These are phyloP conservation scores for Gymnothorax javanicus DNA, from an alignment of 2,797 vertebrate genomes.

Conservation along the genomic window DNA sequence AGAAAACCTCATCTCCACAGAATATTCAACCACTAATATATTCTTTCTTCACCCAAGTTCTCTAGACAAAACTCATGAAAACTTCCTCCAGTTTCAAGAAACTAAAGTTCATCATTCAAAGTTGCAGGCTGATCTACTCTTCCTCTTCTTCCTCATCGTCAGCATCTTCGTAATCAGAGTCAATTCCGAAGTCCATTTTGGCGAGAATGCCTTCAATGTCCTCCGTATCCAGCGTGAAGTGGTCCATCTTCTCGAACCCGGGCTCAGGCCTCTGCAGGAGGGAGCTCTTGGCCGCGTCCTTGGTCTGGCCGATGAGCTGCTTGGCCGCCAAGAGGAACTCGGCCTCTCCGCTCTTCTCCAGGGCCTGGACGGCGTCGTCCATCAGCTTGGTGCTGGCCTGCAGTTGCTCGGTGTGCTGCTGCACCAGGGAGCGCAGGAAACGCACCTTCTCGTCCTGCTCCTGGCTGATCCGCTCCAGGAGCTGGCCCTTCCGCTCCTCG, in stretches of 20 bases:
- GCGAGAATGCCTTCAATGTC: constrained; percentile 66
- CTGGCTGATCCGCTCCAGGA: constrained; percentile 72
- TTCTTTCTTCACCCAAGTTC: not conserved
- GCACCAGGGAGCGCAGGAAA: constrained; percentile 68
- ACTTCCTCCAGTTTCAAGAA: constrained; percentile 31
- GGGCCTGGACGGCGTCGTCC: constrained; percentile 76
- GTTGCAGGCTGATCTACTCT: constrained; percentile 29
- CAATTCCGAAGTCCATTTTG: constrained; percentile 74
- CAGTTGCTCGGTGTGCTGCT: constrained; percentile 76
- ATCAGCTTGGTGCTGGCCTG: constrained; percentile 75
- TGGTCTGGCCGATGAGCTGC: constrained; percentile 58
- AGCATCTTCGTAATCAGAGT: constrained; percentile 33
- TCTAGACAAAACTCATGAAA: not conserved
- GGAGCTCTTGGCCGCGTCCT: constrained; percentile 70
- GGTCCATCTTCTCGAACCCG: constrained; percentile 85
- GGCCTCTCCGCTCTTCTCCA: constrained; percentile 73
- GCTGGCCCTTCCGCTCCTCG: constrained; percentile 77
- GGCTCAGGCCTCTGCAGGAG: constrained; percentile 76
- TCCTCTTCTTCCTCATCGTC: constrained; percentile 44
- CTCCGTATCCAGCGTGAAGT: constrained; percentile 76
- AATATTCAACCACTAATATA: not conserved
- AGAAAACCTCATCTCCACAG: constrained; percentile 9
- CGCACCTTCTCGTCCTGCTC: constrained; percentile 76
- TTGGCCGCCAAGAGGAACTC: constrained; percentile 73
- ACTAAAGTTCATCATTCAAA: constrained; percentile 34